Evolutionary conservation across 2,888 invertebrate species (phyloP).

Genomic region (Periphyllus acericola): DNA sequence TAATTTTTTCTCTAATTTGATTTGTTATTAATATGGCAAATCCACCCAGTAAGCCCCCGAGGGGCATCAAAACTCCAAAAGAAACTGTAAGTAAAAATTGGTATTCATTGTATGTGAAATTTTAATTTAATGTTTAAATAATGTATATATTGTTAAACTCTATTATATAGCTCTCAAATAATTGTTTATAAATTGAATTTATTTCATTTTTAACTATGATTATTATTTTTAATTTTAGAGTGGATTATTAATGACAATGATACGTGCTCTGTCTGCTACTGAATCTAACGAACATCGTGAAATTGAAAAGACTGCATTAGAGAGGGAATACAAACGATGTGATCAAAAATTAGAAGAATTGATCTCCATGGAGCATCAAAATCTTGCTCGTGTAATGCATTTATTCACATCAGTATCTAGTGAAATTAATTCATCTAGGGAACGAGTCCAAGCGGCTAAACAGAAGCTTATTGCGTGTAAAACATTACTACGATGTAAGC

Average conservation of each 20-base stretch:
- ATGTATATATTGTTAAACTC: neutral
- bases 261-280: constrained; percentile 91
- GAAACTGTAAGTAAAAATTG: constrained; percentile 77
- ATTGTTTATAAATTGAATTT: neutral
- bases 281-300: constrained; percentile 93
- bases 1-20: neutral
- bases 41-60: constrained; percentile 85
- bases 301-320: constrained; percentile 91
- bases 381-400: constrained; percentile 84
- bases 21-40: constrained; percentile 54
- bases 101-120: constrained; percentile 36
- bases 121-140: neutral
- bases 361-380: constrained; percentile 86
- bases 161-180: neutral
- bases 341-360: constrained; percentile 89
- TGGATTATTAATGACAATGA: constrained; percentile 92
- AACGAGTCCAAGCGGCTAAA: constrained; percentile 80
- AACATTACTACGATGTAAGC: constrained; percentile 84
- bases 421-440: constrained; percentile 72
- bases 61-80: constrained; percentile 86
- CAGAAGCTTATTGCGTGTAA: constrained; percentile 86
- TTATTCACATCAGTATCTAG: constrained; percentile 65
- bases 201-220: neutral
- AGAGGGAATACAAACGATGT: constrained; percentile 91
- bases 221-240: constrained; percentile 70